Evolutionary conservation across 2,113 vertebrate species (phyloP).

Genomic region (Hyaena hyaena): DNA sequence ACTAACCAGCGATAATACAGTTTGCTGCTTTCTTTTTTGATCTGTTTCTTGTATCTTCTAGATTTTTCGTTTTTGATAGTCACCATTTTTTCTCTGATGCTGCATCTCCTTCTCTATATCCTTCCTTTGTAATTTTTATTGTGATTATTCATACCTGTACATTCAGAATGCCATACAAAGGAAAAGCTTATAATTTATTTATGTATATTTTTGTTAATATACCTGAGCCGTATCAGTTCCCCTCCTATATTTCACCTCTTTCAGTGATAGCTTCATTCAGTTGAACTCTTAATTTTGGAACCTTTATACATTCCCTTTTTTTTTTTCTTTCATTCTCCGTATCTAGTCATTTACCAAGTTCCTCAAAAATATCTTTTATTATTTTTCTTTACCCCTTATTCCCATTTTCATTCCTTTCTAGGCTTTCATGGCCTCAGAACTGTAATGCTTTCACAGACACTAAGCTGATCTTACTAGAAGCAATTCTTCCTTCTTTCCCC

Average conservation of each 20-base stretch:
- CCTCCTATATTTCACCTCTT: background rate
- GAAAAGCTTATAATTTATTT: slow-evolving; percentile 4
- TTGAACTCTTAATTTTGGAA: background rate
- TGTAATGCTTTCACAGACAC: background rate
- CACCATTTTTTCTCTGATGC: slow-evolving; percentile 6
- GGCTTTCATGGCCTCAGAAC: background rate
- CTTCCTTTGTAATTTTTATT: slow-evolving; percentile 9
- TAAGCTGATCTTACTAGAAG: background rate
- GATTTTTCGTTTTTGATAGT: background rate
- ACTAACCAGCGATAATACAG: background rate
- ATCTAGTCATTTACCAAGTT: background rate
- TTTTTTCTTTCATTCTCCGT: slow-evolving; percentile 3
- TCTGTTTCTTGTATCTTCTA: background rate
- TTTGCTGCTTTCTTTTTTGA: slow-evolving; percentile 13
- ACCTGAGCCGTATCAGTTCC: background rate
- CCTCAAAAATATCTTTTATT: slow-evolving; percentile 33
- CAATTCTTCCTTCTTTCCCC: slow-evolving; percentile 6
- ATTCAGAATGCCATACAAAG: background rate
- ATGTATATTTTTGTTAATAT: background rate
- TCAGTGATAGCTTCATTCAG: background rate
- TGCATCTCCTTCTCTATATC: background rate
- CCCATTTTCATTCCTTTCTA: slow-evolving; percentile 46
- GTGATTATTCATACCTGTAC: background rate
- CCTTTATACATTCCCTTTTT: background rate
- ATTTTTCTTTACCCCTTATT: slow-evolving; percentile 34